Evolutionary conservation across 2,113 vertebrate genomes (phyloP).

Genomic region (Microtus montanus): DNA sequence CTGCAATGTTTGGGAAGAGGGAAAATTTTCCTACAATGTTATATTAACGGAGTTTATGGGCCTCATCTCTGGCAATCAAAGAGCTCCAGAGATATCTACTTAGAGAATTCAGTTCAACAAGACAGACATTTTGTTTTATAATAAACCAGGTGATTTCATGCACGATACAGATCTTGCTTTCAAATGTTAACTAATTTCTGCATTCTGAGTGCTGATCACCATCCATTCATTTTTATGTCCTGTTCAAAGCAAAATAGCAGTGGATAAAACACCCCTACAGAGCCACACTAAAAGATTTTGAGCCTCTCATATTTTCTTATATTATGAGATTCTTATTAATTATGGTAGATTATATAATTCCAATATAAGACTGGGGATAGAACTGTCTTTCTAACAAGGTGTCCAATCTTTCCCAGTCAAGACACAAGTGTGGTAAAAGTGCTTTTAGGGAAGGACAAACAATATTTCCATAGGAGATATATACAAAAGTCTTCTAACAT

Average conservation of each 20-base stretch:
- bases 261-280: conserved; percentile 77
- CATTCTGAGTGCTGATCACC: conserved; percentile 76
- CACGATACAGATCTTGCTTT: conserved; percentile 78
- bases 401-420: background rate
- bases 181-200: conserved; percentile 83
- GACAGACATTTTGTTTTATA: conserved; percentile 73
- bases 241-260: conserved; percentile 73
- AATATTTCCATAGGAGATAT: background rate
- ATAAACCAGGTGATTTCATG: conserved; percentile 74
- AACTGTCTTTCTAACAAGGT: conserved; percentile 66
- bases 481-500: background rate
- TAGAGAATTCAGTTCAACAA: conserved; percentile 74
- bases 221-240: conserved; percentile 82
- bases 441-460: background rate
- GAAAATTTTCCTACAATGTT: conserved; percentile 83
- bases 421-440: background rate
- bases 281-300: conserved; percentile 55
- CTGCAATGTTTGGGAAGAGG: conserved; percentile 66
- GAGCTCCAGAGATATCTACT: conserved; percentile 77
- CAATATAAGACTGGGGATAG: conserved; percentile 42
- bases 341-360: conserved; percentile 77
- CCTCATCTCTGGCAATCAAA: conserved; percentile 81
- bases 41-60: conserved; percentile 83
- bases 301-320: conserved; percentile 72
- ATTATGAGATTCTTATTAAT: conserved; percentile 83